Conservation (phyloP, 2,888 invertebrate species). For the Neoaliturus tenellus region DNA sequence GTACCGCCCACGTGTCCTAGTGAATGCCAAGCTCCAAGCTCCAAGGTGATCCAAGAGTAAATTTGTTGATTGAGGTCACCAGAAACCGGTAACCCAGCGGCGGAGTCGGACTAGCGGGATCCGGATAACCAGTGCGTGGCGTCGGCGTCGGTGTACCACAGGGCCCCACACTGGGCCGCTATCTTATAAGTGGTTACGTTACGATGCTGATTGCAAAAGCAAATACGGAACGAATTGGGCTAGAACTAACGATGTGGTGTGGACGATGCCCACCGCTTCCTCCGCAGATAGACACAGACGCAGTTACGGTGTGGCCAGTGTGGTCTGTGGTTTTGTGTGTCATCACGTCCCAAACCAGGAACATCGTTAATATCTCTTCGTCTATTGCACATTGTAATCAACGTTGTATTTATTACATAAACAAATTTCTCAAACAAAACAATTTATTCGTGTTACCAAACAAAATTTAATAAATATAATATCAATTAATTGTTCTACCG, state of each 20-base stretch:
- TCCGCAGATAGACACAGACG: too few relatives aligned
- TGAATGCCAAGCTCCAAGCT: slow-evolving; percentile 10
- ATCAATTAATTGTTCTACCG: too few relatives aligned
- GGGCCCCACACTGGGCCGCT: background rate
- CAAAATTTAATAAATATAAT: too few relatives aligned
- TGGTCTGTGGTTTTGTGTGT: too few relatives aligned
- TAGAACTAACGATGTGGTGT: slow-evolving; percentile 30
- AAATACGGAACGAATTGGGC: slow-evolving; percentile 17
- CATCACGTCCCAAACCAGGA: too few relatives aligned
- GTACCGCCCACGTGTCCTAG: too few relatives aligned
- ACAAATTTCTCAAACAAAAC: too few relatives aligned
- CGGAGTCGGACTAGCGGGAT: background rate
- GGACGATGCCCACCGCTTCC: background rate
- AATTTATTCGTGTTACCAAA: too few relatives aligned
- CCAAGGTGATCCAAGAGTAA: slow-evolving; percentile 28
- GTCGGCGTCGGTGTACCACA: background rate
- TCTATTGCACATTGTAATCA: too few relatives aligned
- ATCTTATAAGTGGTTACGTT: slow-evolving; percentile 18
- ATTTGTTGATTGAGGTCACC: slow-evolving; percentile 26
- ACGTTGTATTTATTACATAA: too few relatives aligned
- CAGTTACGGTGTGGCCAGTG: too few relatives aligned
- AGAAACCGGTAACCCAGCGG: background rate
- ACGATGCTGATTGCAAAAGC: slow-evolving; percentile 20
- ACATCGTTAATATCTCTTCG: too few relatives aligned
- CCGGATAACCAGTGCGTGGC: background rate